phyloP scores from a whole-genome alignment of 2,113 vertebrate genomes.

The Onychostruthus taczanowskii region DNA sequence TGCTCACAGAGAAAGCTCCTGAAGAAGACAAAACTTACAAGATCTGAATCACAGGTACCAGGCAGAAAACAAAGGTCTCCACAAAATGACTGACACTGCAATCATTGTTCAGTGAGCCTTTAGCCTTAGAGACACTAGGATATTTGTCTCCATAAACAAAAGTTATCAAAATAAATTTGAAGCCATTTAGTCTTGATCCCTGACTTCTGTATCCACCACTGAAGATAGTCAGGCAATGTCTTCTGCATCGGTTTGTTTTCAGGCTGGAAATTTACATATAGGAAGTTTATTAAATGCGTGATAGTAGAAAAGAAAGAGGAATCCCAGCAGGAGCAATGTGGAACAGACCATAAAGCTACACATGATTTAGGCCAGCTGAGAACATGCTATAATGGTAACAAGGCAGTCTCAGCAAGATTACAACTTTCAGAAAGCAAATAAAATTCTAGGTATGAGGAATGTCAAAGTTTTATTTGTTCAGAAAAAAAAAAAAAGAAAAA shows the following conservation, averaged over 20 bases:
- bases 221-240: background rate
- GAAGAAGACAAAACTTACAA: background rate
- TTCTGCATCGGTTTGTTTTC: background rate
- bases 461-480: background rate
- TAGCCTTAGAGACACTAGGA: background rate
- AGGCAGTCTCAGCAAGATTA: background rate
- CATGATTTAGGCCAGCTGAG: background rate
- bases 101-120: background rate
- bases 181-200: background rate
- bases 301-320: background rate
- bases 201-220: background rate
- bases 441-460: background rate
- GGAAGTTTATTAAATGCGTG: background rate
- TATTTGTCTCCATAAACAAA: background rate
- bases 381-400: background rate
- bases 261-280: background rate
- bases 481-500: background rate
- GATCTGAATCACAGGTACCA: background rate
- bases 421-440: background rate
- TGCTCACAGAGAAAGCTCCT: background rate
- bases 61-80: background rate
- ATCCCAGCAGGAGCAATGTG: background rate
- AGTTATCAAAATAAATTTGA: background rate
- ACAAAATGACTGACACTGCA: background rate
- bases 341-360: background rate